These are phyloP conservation scores for Actinernus sp. DNA, from an alignment of 92 coral and sea anemone species.

Conservation along the genomic window DNA sequence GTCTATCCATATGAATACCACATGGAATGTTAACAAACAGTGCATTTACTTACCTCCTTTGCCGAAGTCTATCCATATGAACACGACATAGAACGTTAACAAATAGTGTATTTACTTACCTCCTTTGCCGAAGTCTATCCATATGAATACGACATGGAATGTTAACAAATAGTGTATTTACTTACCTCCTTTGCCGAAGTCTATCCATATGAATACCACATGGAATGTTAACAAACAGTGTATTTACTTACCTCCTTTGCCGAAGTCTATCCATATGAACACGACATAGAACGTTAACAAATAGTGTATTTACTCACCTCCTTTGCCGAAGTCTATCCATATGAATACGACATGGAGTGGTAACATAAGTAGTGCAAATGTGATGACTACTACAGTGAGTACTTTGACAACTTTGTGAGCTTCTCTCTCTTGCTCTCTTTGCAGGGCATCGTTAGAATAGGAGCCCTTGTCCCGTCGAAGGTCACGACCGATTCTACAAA, in stretches of 20 bases:
- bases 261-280: conserved; percentile 91
- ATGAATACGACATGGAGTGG: conserved; percentile 89
- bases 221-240: conserved; percentile 95
- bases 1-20: no score
- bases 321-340: conserved; percentile 88
- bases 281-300: conserved; percentile 87
- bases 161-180: no score
- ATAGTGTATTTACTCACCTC: conserved; percentile 53
- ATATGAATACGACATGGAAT: conserved; percentile 80
- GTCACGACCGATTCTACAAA: conserved; percentile 92
- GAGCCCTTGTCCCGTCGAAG: conserved; percentile 80
- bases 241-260: conserved; percentile 80
- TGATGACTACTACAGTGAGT: conserved; percentile 86
- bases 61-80: no score
- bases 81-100: conserved; percentile 83
- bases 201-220: conserved; percentile 82
- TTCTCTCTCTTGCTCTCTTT: conserved; percentile 92
- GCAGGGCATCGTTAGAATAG: conserved; percentile 92
- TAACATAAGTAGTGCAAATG: conserved; percentile 84
- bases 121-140: conserved; percentile 89
- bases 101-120: conserved; percentile 68
- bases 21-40: no score
- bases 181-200: conserved; percentile 90
- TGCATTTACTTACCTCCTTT: no score
- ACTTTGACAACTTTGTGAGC: conserved; percentile 93